Evolutionary conservation across 1,140 invertebrate species (phyloP).

Genomic region (Drosophila grimshawi): DNA sequence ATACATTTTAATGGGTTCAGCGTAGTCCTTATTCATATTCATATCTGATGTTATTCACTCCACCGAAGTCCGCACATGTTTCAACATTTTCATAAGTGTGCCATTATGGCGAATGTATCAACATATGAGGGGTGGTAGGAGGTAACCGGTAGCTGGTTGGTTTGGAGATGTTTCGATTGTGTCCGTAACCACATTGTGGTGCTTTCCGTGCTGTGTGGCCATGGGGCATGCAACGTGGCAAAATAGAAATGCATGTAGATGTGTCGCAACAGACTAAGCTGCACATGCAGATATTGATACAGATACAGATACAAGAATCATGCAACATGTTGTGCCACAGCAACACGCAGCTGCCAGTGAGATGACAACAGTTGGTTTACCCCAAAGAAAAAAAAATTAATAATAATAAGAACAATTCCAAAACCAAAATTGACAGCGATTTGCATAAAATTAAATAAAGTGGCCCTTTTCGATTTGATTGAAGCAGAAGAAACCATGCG

Average conservation of each 20-base stretch:
- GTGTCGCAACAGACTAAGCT: slow-evolving; percentile 27
- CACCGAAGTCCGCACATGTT: slow-evolving; percentile 21
- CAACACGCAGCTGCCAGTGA: slow-evolving; percentile 4
- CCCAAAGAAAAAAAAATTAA: background rate
- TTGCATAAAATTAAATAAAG: slow-evolving; percentile 38
- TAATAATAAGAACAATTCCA: background rate
- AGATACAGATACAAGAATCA: slow-evolving; percentile 1
- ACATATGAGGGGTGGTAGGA: background rate
- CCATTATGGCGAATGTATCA: background rate
- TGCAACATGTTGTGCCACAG: slow-evolving; percentile 44
- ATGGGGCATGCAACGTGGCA: slow-evolving; percentile 32
- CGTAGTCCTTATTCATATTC: too few species aligned
- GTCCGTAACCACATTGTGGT: slow-evolving; percentile 30
- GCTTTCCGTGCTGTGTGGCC: slow-evolving; percentile 26
- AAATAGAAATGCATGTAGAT: slow-evolving; percentile 41
- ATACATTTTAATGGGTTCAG: too few species aligned
- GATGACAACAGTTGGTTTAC: background rate
- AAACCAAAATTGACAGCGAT: slow-evolving; percentile 16
- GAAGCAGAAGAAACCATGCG: slow-evolving; percentile 15
- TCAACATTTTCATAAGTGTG: slow-evolving; percentile 21
- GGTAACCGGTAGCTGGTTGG: background rate
- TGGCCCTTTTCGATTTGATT: slow-evolving; percentile 16
- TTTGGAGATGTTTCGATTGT: background rate
- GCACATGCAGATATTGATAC: background rate
- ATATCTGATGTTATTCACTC: background rate